Evolutionary conservation across 2,888 invertebrate genomes (phyloP).

Genomic region (Conchocele bisecta): DNA sequence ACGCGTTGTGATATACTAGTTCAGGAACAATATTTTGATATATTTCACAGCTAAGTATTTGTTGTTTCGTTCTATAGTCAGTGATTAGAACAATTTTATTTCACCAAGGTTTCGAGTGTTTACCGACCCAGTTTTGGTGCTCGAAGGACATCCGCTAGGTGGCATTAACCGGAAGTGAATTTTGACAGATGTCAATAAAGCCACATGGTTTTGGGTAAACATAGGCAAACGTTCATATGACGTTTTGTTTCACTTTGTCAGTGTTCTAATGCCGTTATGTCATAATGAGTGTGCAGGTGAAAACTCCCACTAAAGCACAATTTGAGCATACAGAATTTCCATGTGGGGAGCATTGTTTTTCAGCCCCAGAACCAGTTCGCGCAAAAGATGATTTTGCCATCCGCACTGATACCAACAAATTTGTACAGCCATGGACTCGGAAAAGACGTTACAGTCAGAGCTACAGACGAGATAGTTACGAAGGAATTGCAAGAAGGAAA

Average conservation of each 20-base stretch:
- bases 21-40: too few relatives aligned
- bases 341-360: constrained; percentile 82
- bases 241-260: background rate
- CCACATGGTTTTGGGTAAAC: constrained; percentile 28
- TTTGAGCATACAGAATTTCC: constrained; percentile 71
- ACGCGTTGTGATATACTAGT: too few relatives aligned
- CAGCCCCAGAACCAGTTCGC: constrained; percentile 33
- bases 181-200: constrained; percentile 57
- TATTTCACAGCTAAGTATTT: too few relatives aligned
- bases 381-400: constrained; percentile 45
- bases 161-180: constrained; percentile 54
- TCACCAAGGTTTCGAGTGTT: too few relatives aligned
- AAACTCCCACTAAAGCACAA: constrained; percentile 74
- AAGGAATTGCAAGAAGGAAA: constrained; percentile 45
- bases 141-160: constrained; percentile 8
- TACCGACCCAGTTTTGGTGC: constrained; percentile 18
- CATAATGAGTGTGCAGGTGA: constrained; percentile 77
- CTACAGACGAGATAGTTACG: constrained; percentile 40
- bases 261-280: background rate
- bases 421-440: constrained; percentile 51
- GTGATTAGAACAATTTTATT: too few relatives aligned
- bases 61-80: too few relatives aligned
- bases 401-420: constrained; percentile 38
- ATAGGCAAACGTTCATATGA: background rate
- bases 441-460: constrained; percentile 54